phyloP scores from a whole-genome alignment of 2,888 invertebrate species.

The Tolmerus cingulatus region DNA sequence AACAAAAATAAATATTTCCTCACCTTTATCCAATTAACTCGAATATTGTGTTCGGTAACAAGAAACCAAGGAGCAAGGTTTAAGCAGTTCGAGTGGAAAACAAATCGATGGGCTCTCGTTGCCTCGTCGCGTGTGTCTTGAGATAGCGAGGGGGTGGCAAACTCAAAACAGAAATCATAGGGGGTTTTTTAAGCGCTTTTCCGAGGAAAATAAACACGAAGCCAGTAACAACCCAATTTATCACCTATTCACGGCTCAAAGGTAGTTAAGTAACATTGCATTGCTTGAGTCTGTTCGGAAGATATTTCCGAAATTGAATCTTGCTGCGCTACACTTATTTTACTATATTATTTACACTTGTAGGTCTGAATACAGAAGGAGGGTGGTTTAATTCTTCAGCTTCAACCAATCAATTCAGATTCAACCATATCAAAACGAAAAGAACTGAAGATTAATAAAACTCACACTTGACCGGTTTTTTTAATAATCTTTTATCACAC shows the following conservation, averaged over 20 bases:
- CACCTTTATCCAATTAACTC: slow-evolving; percentile 28
- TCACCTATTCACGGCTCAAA: not conserved
- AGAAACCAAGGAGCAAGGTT: slow-evolving; percentile 20
- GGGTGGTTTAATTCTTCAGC: no score
- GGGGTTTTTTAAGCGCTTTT: not conserved
- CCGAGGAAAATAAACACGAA: not conserved
- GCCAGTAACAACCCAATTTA: not conserved
- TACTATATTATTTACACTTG: no score
- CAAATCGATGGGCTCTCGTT: not conserved
- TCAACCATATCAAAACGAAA: no score
- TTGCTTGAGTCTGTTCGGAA: no score
- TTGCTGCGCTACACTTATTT: no score
- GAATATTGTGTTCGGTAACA: slow-evolving; percentile 8
- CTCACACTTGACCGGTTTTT: no score
- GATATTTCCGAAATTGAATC: no score
- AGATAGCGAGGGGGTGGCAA: not conserved
- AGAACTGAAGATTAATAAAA: no score
- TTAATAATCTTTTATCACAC: no score
- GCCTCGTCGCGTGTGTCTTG: not conserved
- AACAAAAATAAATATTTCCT: slow-evolving; percentile 35
- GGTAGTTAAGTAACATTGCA: no score
- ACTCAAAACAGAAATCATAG: not conserved
- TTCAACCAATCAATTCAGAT: no score
- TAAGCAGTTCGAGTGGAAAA: not conserved
- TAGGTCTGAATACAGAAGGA: no score